Percentiles rank a stretch among this genome's conserved stretches.
Conservation (phyloP, 1,140 invertebrate genomes). For the Drosophila ficusphila region DNA sequence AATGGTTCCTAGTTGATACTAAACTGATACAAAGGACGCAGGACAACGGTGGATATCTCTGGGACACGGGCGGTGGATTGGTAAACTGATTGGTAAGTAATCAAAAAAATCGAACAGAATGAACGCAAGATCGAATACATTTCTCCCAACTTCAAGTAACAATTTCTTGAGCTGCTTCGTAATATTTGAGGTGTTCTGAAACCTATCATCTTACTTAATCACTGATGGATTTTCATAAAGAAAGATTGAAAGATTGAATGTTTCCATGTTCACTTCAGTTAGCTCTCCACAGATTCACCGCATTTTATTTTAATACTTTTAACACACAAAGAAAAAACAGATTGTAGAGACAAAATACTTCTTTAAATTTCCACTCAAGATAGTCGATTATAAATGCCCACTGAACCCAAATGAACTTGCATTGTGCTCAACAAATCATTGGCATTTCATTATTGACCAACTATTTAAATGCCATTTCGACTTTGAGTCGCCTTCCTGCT, state of each 20-base stretch:
- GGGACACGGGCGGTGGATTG: constrained; percentile 37
- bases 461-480: constrained; percentile 7
- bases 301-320: too few relatives aligned
- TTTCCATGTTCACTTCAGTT: too few relatives aligned
- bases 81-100: constrained; percentile 65
- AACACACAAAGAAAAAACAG: too few relatives aligned
- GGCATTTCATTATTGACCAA: constrained; percentile 23
- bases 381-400: neutral
- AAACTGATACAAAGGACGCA: constrained; percentile 50
- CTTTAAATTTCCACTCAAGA: neutral
- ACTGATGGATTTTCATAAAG: too few relatives aligned
- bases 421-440: constrained; percentile 18
- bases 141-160: neutral
- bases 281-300: too few relatives aligned
- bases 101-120: neutral
- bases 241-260: too few relatives aligned
- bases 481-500: constrained; percentile 3
- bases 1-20: constrained; percentile 77
- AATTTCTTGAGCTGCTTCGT: too few relatives aligned
- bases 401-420: neutral
- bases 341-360: too few relatives aligned
- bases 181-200: too few relatives aligned
- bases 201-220: too few relatives aligned
- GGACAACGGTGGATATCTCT: constrained; percentile 3
- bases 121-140: neutral